These are phyloP conservation scores for Drosophila rufa DNA, from an alignment of 1,140 invertebrate species.

Conservation along the genomic window DNA sequence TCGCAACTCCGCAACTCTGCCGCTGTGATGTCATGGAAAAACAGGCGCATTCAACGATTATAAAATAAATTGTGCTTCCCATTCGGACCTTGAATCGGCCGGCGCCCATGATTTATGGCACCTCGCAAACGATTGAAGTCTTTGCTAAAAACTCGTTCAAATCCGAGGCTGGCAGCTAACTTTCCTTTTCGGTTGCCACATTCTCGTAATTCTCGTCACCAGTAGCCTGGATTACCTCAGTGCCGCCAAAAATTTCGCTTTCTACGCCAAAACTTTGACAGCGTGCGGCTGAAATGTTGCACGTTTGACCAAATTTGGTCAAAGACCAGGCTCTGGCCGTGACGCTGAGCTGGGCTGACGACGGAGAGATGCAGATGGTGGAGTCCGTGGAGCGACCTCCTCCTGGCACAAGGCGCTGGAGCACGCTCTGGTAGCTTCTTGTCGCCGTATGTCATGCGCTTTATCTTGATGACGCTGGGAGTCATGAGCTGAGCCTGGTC, in stretches of 20 bases:
- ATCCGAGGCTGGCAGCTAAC: constrained; percentile 24
- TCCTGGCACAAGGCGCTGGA: constrained; percentile 59
- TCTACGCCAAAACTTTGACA: constrained; percentile 78
- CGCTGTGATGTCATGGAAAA: constrained; percentile 50
- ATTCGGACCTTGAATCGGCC: constrained; percentile 31
- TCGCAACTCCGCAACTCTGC: background rate
- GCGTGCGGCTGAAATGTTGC: constrained; percentile 79
- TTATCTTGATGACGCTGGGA: constrained; percentile 76
- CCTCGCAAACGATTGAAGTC: constrained; percentile 6
- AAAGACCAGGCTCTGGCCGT: constrained; percentile 32
- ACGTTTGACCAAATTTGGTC: constrained; percentile 82
- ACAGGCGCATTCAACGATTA: constrained; percentile 45
- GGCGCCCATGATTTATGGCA: constrained; percentile 26
- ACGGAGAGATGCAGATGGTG: constrained; percentile 19
- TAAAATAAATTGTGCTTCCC: constrained; percentile 39
- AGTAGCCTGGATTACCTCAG: constrained; percentile 68
- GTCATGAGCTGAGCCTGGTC: constrained; percentile 60
- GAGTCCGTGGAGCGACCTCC: constrained; percentile 54
- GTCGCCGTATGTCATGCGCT: constrained; percentile 81
- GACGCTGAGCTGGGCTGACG: constrained; percentile 10
- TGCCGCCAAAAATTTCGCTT: constrained; percentile 69
- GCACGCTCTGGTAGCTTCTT: constrained; percentile 80
- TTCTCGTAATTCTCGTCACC: constrained; percentile 61
- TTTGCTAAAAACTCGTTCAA: constrained; percentile 11
- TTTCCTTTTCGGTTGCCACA: constrained; percentile 59